phyloP scores from a whole-genome alignment of 2,797 vertebrate species.

The Protonibea diacanthus region DNA sequence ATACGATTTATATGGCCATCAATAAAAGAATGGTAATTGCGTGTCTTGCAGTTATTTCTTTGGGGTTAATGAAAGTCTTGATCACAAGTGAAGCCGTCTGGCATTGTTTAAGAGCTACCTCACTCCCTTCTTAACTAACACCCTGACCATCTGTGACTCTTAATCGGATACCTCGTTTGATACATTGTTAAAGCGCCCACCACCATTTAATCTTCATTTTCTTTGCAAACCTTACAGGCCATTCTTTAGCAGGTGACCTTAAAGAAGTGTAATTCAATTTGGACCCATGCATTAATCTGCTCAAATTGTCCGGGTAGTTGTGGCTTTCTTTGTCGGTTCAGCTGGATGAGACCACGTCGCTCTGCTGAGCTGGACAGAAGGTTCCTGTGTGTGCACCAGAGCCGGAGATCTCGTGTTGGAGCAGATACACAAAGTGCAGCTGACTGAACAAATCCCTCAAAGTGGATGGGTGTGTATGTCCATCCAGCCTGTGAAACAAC shows the following conservation, averaged over 20 bases:
- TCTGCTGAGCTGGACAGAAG: constrained; percentile 58
- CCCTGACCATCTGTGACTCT: constrained; percentile 49
- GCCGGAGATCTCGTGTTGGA: constrained; percentile 30
- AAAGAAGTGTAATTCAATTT: constrained; percentile 59
- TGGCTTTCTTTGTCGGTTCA: constrained; percentile 39
- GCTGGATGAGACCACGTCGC: constrained; percentile 36
- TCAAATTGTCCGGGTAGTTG: constrained; percentile 48
- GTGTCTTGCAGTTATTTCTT: constrained; percentile 53
- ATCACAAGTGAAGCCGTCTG: constrained; percentile 47
- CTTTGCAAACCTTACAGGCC: constrained; percentile 41
- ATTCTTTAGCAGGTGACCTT: constrained; percentile 57
- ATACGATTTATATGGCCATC: constrained; percentile 65
- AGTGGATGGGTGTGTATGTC: constrained; percentile 20
- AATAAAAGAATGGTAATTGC: constrained; percentile 56
- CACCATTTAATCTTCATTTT: constrained; percentile 74
- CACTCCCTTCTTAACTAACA: constrained; percentile 36
- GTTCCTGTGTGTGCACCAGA: constrained; percentile 56
- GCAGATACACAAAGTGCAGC: constrained; percentile 49
- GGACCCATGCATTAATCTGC: constrained; percentile 67
- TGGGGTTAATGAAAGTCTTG: constrained; percentile 73
- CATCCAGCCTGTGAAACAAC: constrained; percentile 34
- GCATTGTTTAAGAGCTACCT: constrained; percentile 31
- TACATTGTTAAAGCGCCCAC: constrained; percentile 39
- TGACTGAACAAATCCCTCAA: constrained; percentile 60
- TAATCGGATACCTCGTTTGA: constrained; percentile 51